Conservation (phyloP, 2,888 invertebrate genomes). For the Odontocolon sp. region DNA sequence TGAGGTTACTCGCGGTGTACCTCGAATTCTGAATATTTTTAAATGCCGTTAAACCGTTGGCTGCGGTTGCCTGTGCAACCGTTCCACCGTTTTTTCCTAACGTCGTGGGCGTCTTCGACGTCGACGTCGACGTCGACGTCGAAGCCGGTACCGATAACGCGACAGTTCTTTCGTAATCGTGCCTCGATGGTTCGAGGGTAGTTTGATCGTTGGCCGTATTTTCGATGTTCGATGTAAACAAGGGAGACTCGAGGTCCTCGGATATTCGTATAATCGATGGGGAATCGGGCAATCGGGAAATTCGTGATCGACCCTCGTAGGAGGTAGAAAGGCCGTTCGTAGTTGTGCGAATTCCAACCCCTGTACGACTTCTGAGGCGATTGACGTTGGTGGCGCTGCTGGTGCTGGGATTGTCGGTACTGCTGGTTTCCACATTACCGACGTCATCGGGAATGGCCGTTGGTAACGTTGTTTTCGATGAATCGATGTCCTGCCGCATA, state of each 20-base stretch:
- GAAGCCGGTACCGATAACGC: constrained; percentile 30
- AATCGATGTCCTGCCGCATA: constrained; percentile 69
- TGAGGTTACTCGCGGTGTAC: constrained; percentile 40
- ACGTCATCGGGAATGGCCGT: constrained; percentile 65
- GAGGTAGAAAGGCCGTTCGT: constrained; percentile 29
- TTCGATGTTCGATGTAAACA: neutral
- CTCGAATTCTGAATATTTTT: constrained; percentile 45
- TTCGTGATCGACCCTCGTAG: constrained; percentile 12
- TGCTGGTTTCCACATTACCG: constrained; percentile 16
- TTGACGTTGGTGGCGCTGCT: constrained; percentile 40
- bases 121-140: constrained; percentile 36
- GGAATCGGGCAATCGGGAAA: no score
- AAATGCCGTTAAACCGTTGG: constrained; percentile 32
- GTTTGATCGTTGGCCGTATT: neutral
- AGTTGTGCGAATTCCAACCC: constrained; percentile 12
- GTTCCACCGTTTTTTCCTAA: constrained; percentile 22
- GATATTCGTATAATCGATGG: constrained; percentile 31
- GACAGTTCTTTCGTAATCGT: constrained; percentile 6
- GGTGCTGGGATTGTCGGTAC: constrained; percentile 28
- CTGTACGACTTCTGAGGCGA: constrained; percentile 44
- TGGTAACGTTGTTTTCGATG: constrained; percentile 78
- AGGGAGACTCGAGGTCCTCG: neutral
- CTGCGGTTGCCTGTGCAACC: constrained; percentile 27
- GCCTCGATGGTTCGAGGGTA: neutral
- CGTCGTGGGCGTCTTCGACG: constrained; percentile 52